A percentile compares a stretch with the other conserved stretches of the same genome.
Conservation (phyloP, 2,888 invertebrate species). For the Erebia aethiops region DNA sequence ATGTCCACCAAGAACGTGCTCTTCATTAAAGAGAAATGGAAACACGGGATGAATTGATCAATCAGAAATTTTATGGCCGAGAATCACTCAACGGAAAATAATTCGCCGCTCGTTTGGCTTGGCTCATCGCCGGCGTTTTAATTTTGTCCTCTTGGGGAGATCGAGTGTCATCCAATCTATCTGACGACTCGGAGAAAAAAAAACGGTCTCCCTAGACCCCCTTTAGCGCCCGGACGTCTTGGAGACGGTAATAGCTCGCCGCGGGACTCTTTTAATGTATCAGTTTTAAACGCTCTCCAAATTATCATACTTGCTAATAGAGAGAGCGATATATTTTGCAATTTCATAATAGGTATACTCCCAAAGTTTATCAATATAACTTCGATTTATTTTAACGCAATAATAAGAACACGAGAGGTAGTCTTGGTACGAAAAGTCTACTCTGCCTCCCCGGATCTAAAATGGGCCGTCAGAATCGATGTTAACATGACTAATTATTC, state of each 20-base stretch:
- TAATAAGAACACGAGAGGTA: neutral
- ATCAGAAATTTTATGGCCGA: constrained; percentile 81
- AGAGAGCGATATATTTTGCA: neutral
- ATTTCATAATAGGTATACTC: no score
- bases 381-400: neutral
- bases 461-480: constrained; percentile 43
- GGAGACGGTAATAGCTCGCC: constrained; percentile 65
- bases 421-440: constrained; percentile 6
- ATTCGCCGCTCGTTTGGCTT: constrained; percentile 76
- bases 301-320: constrained; percentile 20
- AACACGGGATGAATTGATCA: constrained; percentile 82
- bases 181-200: constrained; percentile 73
- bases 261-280: constrained; percentile 56
- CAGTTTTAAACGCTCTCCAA: constrained; percentile 31
- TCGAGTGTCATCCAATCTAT: constrained; percentile 83
- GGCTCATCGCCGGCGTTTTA: constrained; percentile 81
- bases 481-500: constrained; percentile 46
- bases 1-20: constrained; percentile 72
- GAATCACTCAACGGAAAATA: constrained; percentile 83
- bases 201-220: constrained; percentile 56
- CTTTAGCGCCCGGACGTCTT: constrained; percentile 50
- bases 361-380: neutral
- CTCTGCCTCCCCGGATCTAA: constrained; percentile 23
- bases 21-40: constrained; percentile 77
- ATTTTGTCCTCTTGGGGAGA: constrained; percentile 80